A percentile compares a stretch with the other conserved stretches of the same genome.
Evolutionary conservation across 2,113 vertebrate genomes (phyloP).

Genomic region (Protomyctophum bolini): DNA sequence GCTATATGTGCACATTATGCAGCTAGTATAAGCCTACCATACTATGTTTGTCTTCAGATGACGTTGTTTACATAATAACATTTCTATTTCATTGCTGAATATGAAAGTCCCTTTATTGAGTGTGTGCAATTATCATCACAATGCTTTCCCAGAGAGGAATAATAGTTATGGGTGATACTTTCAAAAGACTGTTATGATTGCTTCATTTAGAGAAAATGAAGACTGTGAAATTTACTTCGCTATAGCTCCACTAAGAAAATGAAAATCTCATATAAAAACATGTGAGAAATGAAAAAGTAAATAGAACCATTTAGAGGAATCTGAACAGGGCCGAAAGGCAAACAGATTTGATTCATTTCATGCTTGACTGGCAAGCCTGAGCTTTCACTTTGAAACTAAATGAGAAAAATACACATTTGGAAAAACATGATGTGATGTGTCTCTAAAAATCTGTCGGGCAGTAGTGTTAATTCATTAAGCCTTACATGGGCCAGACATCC

Average conservation of each 20-base stretch:
- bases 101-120: no score
- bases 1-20: neutral
- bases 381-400: constrained; percentile 61
- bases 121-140: no score
- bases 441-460: constrained; percentile 55
- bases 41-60: neutral
- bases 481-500: constrained; percentile 41
- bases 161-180: neutral
- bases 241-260: constrained; percentile 7
- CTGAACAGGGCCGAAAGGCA: constrained; percentile 48
- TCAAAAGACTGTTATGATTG: neutral
- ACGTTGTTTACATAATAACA: neutral
- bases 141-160: neutral
- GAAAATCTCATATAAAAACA: constrained; percentile 1
- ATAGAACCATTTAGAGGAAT: constrained; percentile 47
- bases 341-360: constrained; percentile 62
- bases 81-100: no score
- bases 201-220: neutral
- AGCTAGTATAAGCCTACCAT: neutral
- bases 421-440: constrained; percentile 62
- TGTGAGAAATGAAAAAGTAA: constrained; percentile 25
- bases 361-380: constrained; percentile 55
- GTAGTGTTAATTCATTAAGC: constrained; percentile 64
- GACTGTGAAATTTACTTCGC: neutral
- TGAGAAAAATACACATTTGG: constrained; percentile 62